Conservation (phyloP, 2,888 invertebrate genomes). For the Lymantria dispar region DNA sequence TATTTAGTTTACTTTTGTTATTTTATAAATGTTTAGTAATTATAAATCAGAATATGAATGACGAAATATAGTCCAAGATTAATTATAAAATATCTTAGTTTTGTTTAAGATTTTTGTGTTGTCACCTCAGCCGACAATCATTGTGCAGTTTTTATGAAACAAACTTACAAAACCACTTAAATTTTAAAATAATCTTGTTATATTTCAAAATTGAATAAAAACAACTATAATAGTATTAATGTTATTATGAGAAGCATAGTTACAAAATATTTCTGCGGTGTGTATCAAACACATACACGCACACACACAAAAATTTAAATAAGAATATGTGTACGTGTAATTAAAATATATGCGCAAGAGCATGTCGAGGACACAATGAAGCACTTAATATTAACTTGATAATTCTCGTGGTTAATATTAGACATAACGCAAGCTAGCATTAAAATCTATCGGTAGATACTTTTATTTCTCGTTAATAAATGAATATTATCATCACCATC, state of each 20-base stretch:
- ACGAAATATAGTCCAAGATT: no score
- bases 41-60: no score
- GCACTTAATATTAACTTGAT: not conserved
- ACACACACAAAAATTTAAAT: slow-evolving; percentile 10
- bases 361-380: slow-evolving; percentile 2
- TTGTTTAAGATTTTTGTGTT: not conserved
- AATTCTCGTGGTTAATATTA: not conserved
- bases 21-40: no score
- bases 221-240: slow-evolving; percentile 6
- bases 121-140: not conserved
- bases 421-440: no score
- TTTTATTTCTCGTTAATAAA: no score
- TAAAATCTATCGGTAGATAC: no score
- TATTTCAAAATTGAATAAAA: slow-evolving; percentile 10
- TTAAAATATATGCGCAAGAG: slow-evolving; percentile 8
- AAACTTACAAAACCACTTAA: slow-evolving; percentile 3
- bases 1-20: no score
- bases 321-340: slow-evolving; percentile 5
- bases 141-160: not conserved
- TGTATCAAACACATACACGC: slow-evolving; percentile 5
- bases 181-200: not conserved
- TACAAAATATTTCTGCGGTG: slow-evolving; percentile 3
- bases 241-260: slow-evolving; percentile 8
- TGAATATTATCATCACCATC: no score
- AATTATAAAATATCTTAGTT: no score